Evolutionary conservation across 2,113 vertebrate genomes (phyloP).

Genomic region (Istiophorus platypterus): DNA sequence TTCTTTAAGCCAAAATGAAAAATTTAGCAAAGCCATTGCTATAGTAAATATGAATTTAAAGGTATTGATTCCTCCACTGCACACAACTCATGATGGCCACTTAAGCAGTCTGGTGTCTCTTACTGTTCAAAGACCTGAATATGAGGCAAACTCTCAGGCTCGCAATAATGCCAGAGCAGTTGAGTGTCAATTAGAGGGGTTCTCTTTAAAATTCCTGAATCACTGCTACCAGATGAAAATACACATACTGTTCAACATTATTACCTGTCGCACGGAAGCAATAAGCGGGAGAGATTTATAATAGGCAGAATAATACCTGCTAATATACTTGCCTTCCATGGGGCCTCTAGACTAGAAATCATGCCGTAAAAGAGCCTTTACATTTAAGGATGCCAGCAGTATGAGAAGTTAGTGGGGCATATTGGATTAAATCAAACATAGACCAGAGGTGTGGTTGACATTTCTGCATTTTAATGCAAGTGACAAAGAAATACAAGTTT

Average conservation of each 20-base stretch:
- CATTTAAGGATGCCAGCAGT: conserved; percentile 27
- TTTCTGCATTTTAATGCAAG: conserved; percentile 24
- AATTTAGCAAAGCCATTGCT: conserved; percentile 14
- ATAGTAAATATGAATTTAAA: conserved; percentile 44
- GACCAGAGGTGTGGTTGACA: conserved; percentile 27
- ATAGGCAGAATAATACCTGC: conserved; percentile 48
- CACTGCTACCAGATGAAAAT: conserved; percentile 35
- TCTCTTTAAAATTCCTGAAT: conserved; percentile 26
- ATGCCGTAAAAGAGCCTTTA: conserved; percentile 23
- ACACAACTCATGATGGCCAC: conserved; percentile 36
- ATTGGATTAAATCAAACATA: conserved; percentile 55
- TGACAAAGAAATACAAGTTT: conserved; percentile 8
- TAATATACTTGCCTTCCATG: conserved; percentile 33
- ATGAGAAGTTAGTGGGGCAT: conserved; percentile 26
- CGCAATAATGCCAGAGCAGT: conserved; percentile 4
- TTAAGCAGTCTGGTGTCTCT: conserved; percentile 25
- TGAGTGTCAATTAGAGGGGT: conserved; percentile 27
- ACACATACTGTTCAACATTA: conserved; percentile 23
- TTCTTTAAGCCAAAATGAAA: conserved; percentile 27
- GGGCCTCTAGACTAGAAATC: conserved; percentile 33
- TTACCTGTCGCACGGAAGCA: conserved; percentile 37
- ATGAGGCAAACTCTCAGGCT: conserved; percentile 28
- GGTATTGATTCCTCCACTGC: conserved; percentile 29
- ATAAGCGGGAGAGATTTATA: conserved; percentile 55
- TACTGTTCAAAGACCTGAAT: conserved; percentile 46